Percentiles rank a stretch among this genome's conserved stretches.
These are phyloP conservation scores for Solea solea DNA, from an alignment of 2,113 vertebrate genomes.

Conservation along the genomic window DNA sequence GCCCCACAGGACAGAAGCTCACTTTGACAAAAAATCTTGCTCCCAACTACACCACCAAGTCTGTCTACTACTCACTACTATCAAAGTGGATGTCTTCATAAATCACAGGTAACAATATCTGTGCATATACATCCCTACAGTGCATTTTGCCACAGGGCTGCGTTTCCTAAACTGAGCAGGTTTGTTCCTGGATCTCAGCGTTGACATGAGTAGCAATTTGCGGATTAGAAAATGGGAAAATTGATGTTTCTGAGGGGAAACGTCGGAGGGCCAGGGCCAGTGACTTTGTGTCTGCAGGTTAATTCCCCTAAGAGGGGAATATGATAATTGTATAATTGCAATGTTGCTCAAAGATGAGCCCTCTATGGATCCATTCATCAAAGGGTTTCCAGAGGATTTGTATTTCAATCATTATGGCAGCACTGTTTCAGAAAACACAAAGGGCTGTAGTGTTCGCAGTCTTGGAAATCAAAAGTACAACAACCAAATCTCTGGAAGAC, in stretches of 20 bases:
- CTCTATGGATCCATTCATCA: constrained; percentile 32
- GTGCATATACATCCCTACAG: constrained; percentile 14
- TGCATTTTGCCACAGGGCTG: constrained; percentile 39
- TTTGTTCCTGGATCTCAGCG: constrained; percentile 53
- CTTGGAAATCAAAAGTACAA: constrained; percentile 1
- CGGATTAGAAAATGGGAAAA: constrained; percentile 65
- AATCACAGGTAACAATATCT: constrained; percentile 17
- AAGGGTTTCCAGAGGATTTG: constrained; percentile 28
- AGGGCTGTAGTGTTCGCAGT: background rate
- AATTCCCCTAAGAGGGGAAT: constrained; percentile 41
- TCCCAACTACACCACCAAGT: background rate
- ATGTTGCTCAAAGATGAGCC: constrained; percentile 20
- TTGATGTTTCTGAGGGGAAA: constrained; percentile 54
- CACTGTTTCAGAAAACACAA: constrained; percentile 15
- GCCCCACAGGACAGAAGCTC: constrained; percentile 2
- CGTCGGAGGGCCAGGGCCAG: constrained; percentile 38
- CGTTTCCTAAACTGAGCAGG: constrained; percentile 46
- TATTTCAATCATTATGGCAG: constrained; percentile 29
- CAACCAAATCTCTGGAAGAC: background rate
- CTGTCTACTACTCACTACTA: constrained; percentile 7
- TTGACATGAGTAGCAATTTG: constrained; percentile 64
- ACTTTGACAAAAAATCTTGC: background rate
- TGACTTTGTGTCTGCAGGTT: constrained; percentile 56
- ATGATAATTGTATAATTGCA: constrained; percentile 51
- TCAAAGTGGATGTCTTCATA: constrained; percentile 11